Conservation (phyloP, 2,113 vertebrate genomes). For the Sakesphorus luctuosus region DNA sequence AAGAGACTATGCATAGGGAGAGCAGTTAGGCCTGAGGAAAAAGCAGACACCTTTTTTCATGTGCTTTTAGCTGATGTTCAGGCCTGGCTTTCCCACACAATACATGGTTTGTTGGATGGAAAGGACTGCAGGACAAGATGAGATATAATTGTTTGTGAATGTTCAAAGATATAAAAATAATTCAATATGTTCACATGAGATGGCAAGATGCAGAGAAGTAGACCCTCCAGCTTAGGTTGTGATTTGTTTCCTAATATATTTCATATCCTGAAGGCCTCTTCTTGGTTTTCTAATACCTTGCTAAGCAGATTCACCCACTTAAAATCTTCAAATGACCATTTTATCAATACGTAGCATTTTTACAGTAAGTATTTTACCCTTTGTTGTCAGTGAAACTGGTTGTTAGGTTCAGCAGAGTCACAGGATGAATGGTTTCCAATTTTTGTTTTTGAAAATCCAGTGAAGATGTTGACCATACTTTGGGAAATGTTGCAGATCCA, state of each 20-base stretch:
- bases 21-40: neutral
- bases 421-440: neutral
- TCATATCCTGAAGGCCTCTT: neutral
- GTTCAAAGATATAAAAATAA: neutral
- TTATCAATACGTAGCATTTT: neutral
- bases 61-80: neutral
- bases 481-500: neutral
- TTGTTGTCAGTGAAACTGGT: neutral
- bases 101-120: neutral
- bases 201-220: neutral
- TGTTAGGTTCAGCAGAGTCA: neutral
- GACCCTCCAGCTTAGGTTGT: neutral
- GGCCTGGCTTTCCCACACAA: neutral
- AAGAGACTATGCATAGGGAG: neutral
- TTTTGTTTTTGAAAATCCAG: neutral
- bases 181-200: neutral
- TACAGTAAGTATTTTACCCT: neutral
- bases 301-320: neutral
- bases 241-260: neutral
- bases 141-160: neutral
- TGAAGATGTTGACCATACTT: neutral
- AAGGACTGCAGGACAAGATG: neutral
- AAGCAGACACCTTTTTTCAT: neutral
- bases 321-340: neutral
- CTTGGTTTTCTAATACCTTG: neutral